Base-by-base conservation (phyloP, 2,113 vertebrate genomes). In the Axis porcinus region DNA sequence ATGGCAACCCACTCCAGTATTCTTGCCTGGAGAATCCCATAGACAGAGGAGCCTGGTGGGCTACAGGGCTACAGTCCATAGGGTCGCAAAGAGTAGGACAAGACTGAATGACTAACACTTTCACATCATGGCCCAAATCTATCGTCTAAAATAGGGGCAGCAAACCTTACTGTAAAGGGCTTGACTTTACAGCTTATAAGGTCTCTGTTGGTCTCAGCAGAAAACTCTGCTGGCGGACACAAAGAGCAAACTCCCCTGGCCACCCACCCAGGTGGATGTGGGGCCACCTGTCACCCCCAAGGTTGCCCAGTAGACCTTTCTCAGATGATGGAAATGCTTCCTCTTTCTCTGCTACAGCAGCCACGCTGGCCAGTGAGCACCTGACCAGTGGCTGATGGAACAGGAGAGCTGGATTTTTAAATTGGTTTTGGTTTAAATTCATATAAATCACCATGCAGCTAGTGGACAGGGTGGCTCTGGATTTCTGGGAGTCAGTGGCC, bases 321-420 rank as follows among this genome's bases (percentile, higher is more conserved):
- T 27, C 40, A 79, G 40, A 79, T 9, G 16, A 16, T 2, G 0
- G 50, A 25, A 15, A 6, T 0, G 0, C 4, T 17, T 40, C 45
- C 27, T 7, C 40, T 7, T 36, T 25, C 40, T 16, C 6, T 67
- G 0, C 6, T 4, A 55, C 45, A 52, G 17, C 13, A 33, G 74
- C 47, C 28, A 19, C 21, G 0, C 0, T 1, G n/a, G 21, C 11
- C 55, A 23, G 27, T 16, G 82, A 47, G 28, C 70, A 3, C 1
- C 28, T 15, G 45, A 47, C 15, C 54, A 52, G 55, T 5, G 27
- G 86, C 79, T 7, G 11, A 30, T 47, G 21, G 17, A 13, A 45
- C 4, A 2, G 1, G 33, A 47, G 27, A 78, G 16, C 13, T 28
- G 5, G 30, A 23, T 3, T 23, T 86, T 33, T 2, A 78, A 0